phyloP scores from a whole-genome alignment of 2,797 vertebrate species.

The Cyprinodon diabolis region DNA sequence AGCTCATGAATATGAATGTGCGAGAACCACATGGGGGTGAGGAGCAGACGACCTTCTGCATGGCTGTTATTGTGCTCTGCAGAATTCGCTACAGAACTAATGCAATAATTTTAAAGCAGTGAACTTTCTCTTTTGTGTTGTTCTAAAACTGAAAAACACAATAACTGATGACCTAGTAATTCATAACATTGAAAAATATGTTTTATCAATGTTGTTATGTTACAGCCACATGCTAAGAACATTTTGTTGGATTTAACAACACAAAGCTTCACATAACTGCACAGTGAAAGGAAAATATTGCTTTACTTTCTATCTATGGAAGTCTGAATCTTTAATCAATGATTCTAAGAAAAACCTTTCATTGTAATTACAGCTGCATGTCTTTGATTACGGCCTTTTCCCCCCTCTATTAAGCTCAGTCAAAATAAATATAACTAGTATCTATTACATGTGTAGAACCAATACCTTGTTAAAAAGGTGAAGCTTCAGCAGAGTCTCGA shows the following conservation, averaged over 20 bases:
- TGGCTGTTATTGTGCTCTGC: conserved; percentile 34
- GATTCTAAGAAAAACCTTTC: not conserved
- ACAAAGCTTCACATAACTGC: not conserved
- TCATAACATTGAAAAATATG: not conserved
- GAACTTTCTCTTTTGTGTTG: not conserved
- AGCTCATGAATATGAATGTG: conserved; percentile 1
- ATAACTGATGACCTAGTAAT: not conserved
- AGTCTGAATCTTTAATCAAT: not conserved
- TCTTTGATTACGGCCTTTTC: not conserved
- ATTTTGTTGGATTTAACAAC: not conserved
- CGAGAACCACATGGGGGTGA: conserved; percentile 5
- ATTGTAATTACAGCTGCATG: not conserved
- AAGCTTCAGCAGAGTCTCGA: no score
- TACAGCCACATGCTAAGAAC: not conserved
- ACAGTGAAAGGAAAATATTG: not conserved
- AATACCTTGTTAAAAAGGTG: no score
- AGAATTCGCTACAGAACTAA: conserved; percentile 31
- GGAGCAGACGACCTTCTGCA: conserved; percentile 16
- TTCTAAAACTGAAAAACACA: not conserved
- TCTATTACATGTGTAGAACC: no score
- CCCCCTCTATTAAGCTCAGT: no score
- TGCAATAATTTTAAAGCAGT: not conserved
- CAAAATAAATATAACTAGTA: no score
- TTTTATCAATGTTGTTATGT: not conserved
- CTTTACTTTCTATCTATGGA: not conserved